A percentile compares a stretch with the other conserved stretches of the same genome.
These are phyloP conservation scores for Lutraria lutraria DNA, from an alignment of 2,888 invertebrate species.

Conservation along the genomic window DNA sequence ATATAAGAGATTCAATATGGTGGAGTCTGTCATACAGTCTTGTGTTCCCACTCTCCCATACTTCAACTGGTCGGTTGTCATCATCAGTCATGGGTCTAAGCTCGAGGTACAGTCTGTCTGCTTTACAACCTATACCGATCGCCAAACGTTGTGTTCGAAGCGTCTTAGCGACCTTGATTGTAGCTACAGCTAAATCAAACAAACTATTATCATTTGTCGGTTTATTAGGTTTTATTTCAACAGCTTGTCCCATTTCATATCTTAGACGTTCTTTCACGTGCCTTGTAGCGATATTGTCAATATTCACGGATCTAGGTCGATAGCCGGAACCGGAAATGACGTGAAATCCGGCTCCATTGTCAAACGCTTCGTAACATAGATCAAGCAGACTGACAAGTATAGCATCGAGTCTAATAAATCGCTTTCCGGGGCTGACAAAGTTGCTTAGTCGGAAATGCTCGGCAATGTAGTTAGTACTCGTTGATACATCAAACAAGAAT, in stretches of 20 bases:
- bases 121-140: conserved; percentile 69
- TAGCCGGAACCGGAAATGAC: conserved; percentile 68
- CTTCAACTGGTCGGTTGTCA: conserved; percentile 51
- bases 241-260: conserved; percentile 73
- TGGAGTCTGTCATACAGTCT: conserved; percentile 50
- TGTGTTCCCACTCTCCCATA: conserved; percentile 68
- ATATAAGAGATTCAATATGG: conserved; percentile 51
- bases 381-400: conserved; percentile 70
- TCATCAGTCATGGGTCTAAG: conserved; percentile 61
- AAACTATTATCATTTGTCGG: conserved; percentile 45
- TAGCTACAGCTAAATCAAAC: conserved; percentile 56
- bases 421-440: conserved; percentile 61
- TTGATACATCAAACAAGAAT: conserved; percentile 61
- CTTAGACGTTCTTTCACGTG: conserved; percentile 67
- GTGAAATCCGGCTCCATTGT: conserved; percentile 46
- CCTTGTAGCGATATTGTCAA: conserved; percentile 67
- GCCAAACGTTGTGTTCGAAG: conserved; percentile 60
- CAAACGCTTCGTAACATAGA: conserved; percentile 58
- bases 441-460: conserved; percentile 60
- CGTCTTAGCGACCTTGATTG: conserved; percentile 61
- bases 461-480: conserved; percentile 52
- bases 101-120: conserved; percentile 69
- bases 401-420: conserved; percentile 72
- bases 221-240: conserved; percentile 66
- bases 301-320: conserved; percentile 68